Base-by-base conservation (phyloP, 2,113 vertebrate genomes). In the Saimiri boliviensis region DNA sequence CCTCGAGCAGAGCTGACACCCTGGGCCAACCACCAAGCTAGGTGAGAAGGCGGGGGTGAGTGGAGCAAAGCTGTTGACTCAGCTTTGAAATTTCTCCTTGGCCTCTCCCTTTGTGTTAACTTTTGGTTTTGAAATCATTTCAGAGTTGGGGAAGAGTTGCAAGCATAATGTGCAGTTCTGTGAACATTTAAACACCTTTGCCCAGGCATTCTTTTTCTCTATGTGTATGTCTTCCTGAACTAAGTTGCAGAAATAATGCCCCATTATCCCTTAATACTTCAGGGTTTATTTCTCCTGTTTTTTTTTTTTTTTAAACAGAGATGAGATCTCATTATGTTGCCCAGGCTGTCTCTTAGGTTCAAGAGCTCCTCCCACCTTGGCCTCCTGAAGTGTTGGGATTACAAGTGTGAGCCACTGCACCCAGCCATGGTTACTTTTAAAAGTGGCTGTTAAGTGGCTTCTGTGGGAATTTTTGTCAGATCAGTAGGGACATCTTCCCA, bases 61-160 rank as follows among this genome's bases (percentile, higher is more conserved):
- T 54, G 52, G 45, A 35, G 6, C 60, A 87, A 7, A 58, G 60
- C 68, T 40, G 11, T 56, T 14, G 47, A 25, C 79, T 30, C 66
- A 0, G 30, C 45, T 35, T 54, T 63, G 25, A n/a, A 80, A 17
- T 52, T 76, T 86, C 80, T 71, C 20, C 13, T 32, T 37, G 35
- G 60, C 35, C 60, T 96, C 49, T 79, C 45, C 86, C 71, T 88
- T 89, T 19, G 45, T 42, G 45, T 70, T 77, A 77, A 93, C 68
- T 66, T 79, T 63, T 35, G 32, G 79, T 86, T 96, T 85, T 83
- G 68, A 96, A 83, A 14, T 74, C 19, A 58, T 80, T 81, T 91
- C 76, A 89, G 16, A 68, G 86, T 58, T 66, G 32, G 37, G 56
- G 20, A 60, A 73, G 74, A 86, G 74, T 47, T 93, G 60, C 84